These are phyloP conservation scores for Gephyroberyx darwinii DNA, from an alignment of 2,797 vertebrate genomes.

Conservation along the genomic window DNA sequence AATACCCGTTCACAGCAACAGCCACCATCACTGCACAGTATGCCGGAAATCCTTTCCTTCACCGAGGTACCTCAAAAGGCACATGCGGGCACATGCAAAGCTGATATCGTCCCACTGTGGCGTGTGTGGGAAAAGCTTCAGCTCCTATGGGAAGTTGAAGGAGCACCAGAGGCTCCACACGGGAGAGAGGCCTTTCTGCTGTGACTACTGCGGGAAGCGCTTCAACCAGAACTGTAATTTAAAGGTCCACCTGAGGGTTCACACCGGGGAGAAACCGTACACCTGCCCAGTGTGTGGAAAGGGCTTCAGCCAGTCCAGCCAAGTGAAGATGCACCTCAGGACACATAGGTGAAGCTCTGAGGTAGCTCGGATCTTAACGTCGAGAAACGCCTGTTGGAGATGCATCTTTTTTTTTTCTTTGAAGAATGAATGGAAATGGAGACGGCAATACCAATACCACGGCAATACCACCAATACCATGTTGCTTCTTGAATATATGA, in stretches of 20 bases:
- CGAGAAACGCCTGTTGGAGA: no score
- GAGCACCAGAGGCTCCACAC: slow-evolving; percentile 20
- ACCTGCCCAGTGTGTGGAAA: slow-evolving; percentile 18
- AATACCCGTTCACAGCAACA: not conserved
- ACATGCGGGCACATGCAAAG: slow-evolving; percentile 5
- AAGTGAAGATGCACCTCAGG: slow-evolving; percentile 19
- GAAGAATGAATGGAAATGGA: no score
- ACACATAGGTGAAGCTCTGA: slow-evolving; percentile 3
- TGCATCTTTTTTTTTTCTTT: no score
- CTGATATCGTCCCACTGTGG: not conserved
- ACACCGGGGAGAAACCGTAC: slow-evolving; percentile 18
- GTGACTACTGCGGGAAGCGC: slow-evolving; percentile 3
- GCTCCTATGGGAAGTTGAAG: slow-evolving; percentile 13
- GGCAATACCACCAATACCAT: no score
- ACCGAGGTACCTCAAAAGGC: slow-evolving; percentile 6
- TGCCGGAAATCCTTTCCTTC: slow-evolving; percentile 8
- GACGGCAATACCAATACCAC: no score
- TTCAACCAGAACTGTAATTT: slow-evolving; percentile 20
- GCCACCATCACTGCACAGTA: not conserved
- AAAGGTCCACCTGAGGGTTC: slow-evolving; percentile 11
- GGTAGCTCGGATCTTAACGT: not conserved
- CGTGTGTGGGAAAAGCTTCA: slow-evolving; percentile 18
- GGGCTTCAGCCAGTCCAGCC: slow-evolving; percentile 22
- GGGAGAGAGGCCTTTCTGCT: slow-evolving; percentile 11
- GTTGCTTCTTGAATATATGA: no score